phyloP scores from a whole-genome alignment of 2,888 invertebrate genomes.

The Gryllus longicercus region DNA sequence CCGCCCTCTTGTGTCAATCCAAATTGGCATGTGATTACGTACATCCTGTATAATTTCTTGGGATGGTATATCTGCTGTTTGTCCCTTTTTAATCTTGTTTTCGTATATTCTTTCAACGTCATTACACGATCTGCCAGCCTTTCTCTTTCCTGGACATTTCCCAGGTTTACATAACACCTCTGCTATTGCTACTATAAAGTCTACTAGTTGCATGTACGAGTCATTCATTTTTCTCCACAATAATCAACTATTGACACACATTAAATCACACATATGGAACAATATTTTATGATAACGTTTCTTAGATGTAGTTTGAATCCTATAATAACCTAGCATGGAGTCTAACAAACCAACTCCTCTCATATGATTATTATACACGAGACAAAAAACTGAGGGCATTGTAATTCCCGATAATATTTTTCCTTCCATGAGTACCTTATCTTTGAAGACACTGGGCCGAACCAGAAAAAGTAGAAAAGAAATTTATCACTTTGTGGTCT shows the following conservation, averaged over 20 bases:
- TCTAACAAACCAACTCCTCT: constrained; percentile 11
- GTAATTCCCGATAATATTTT: constrained; percentile 19
- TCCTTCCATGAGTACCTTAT: constrained; percentile 21
- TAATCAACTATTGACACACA: not conserved
- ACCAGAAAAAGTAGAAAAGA: constrained; percentile 35
- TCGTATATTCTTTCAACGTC: not conserved
- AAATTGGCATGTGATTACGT: not conserved
- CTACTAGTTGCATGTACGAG: not conserved
- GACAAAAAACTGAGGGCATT: not conserved
- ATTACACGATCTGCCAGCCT: too few relatives aligned
- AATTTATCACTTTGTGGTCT: constrained; percentile 36
- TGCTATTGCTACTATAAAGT: not conserved
- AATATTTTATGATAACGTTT: constrained; percentile 22
- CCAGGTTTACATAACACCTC: not conserved
- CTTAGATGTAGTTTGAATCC: not conserved
- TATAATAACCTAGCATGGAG: constrained; percentile 19
- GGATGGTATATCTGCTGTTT: not conserved
- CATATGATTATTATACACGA: constrained; percentile 12
- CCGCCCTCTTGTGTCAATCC: not conserved
- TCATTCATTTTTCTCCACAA: constrained; percentile 3
- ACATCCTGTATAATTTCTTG: not conserved
- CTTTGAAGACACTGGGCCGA: constrained; percentile 31
- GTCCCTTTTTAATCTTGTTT: not conserved
- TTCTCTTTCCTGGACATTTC: not conserved
- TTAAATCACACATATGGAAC: not conserved